Evolutionary conservation across 2,797 vertebrate genomes (phyloP).

Genomic region (Molossus molossus): DNA sequence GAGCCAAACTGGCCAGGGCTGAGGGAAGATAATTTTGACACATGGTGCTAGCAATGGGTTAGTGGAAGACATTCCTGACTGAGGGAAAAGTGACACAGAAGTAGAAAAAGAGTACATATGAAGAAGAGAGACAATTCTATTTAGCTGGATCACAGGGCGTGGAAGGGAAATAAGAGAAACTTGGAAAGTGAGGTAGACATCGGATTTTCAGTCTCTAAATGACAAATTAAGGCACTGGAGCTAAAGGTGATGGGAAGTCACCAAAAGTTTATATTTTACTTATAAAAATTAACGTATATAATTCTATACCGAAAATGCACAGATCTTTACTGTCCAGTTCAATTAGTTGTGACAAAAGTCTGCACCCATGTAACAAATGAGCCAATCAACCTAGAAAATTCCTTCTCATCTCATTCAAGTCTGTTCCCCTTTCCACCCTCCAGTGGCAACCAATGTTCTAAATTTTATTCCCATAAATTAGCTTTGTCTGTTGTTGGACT

Average conservation of each 20-base stretch:
- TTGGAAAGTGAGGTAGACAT: neutral
- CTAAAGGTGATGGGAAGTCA: neutral
- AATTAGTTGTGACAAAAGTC: neutral
- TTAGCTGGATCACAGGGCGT: neutral
- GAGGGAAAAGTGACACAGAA: neutral
- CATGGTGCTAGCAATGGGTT: neutral
- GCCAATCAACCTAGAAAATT: neutral
- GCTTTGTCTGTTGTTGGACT: slow-evolving; percentile 36
- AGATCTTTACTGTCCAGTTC: neutral
- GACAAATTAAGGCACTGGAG: slow-evolving; percentile 35
- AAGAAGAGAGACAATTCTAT: neutral
- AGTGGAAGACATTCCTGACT: neutral
- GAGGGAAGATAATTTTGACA: slow-evolving; percentile 52
- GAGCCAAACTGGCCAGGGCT: neutral
- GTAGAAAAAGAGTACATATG: neutral
- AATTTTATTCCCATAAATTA: slow-evolving; percentile 10
- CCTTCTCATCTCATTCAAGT: neutral
- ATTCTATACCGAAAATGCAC: slow-evolving; percentile 27
- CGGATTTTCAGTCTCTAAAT: neutral
- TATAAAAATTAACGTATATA: neutral
- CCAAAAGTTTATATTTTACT: neutral
- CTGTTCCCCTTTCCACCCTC: neutral
- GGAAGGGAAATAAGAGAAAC: slow-evolving; percentile 13
- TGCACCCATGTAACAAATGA: neutral
- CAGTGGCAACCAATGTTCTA: neutral